Percentiles rank a stretch among this genome's conserved stretches.
Conservation (phyloP, 1,140 invertebrate genomes). For the Antheraea mylitta region DNA sequence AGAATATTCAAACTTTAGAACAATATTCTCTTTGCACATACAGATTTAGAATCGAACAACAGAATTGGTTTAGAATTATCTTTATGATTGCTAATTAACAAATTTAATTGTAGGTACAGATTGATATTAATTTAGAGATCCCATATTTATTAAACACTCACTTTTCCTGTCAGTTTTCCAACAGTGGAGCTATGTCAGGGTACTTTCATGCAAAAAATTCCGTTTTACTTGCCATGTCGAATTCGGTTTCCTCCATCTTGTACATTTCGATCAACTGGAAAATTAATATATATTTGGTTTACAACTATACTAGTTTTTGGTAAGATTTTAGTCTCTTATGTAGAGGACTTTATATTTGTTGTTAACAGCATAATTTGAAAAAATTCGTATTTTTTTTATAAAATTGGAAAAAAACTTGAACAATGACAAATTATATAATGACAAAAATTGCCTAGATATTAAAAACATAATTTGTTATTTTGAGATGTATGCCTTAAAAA, state of each 20-base stretch:
- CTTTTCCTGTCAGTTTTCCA: constrained; percentile 55
- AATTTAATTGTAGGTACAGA: not conserved
- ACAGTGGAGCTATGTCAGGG: constrained; percentile 59
- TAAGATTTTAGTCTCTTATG: too few relatives aligned
- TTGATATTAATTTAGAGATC: constrained; percentile 26
- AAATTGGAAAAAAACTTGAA: too few relatives aligned
- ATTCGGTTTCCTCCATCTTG: constrained; percentile 96
- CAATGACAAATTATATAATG: too few relatives aligned
- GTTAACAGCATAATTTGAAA: too few relatives aligned
- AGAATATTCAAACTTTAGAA: too few relatives aligned
- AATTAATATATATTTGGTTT: too few relatives aligned
- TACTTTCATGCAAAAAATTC: constrained; percentile 92
- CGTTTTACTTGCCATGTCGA: constrained; percentile 92
- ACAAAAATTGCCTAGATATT: too few relatives aligned
- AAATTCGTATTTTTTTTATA: too few relatives aligned
- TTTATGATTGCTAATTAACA: not conserved
- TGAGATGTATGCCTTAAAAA: too few relatives aligned
- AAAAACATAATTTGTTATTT: too few relatives aligned
- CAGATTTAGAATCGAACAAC: not conserved
- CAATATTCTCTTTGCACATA: too few relatives aligned
- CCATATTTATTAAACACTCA: constrained; percentile 32
- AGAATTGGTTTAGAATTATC: not conserved
- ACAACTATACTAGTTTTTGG: not conserved
- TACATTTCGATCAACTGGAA: constrained; percentile 95
- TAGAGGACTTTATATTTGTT: too few relatives aligned